Evolutionary conservation across 2,888 invertebrate species (phyloP), one percentile per base, ranked within the genome.

Genomic region (Lasioglossum calceatum): DNA sequence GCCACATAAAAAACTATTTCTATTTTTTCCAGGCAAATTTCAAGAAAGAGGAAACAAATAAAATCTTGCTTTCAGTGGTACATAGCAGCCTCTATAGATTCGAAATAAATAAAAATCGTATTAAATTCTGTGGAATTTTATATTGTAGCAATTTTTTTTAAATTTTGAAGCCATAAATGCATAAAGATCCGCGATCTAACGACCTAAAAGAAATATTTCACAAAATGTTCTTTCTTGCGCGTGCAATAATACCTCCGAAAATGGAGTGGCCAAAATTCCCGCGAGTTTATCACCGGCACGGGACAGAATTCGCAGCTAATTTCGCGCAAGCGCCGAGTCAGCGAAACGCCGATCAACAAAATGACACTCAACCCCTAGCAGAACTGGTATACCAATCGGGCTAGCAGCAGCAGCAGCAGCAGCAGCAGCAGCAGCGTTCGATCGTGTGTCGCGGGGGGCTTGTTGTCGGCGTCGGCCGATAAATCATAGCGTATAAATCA

Each of bases 401-500:
- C 23, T 23, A 50, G 23, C 50, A 50, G 50, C 16, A 50, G 47
- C 4, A 16, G 36, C 32, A 36, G 7, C 67, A 44, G 3, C 27
- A 47, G 47, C 50, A 50, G 54, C 54, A 54, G 54, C 54, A n/a
- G 70, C 12, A n/a, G 5, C 50, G 39, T 70, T 77, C 67, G 77
- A 67, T 67, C 67, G 54, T 47, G 39, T 47, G 64, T 32, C 67
- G 70, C 14, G 32, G 19, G 19, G n/a, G 61, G 58, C 58, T 54
- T 54, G 61, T 61, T 5, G 61, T 61, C 27, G 61, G n/a, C 12
- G 61, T n/a, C 61, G n/a, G 23, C 64, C 58, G 50, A 67, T 73
- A 73, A 82, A 84, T 73, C 64, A 58, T 67, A 42, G 16, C 67
- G 70, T 39, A 61, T 72, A 79, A 79, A 79, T 79, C 72, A 50